A percentile compares a stretch with the other conserved stretches of the same genome.
Conservation (phyloP, 2,888 invertebrate species). For the Acanthococcus lagerstroemiae region DNA sequence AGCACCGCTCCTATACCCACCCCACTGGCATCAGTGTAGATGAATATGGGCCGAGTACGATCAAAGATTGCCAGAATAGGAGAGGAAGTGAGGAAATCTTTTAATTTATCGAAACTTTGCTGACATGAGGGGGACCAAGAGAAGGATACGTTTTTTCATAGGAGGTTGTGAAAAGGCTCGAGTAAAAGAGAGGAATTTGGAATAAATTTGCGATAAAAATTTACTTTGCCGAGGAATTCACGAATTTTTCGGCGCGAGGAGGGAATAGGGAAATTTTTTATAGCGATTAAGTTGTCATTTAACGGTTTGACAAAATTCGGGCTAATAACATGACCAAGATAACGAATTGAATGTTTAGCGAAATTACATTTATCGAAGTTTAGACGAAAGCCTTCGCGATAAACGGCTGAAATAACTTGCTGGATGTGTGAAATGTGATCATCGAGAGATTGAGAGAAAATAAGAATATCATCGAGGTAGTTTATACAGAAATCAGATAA, state of each 20-base stretch:
- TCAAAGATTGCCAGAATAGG: slow-evolving; percentile 34
- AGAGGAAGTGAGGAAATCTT: slow-evolving; percentile 24
- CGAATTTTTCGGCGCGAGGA: slow-evolving; percentile 12
- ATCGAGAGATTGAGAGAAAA: slow-evolving; percentile 35
- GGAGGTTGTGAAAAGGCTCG: slow-evolving; percentile 20
- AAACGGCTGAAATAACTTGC: slow-evolving; percentile 34
- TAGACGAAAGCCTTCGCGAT: slow-evolving; percentile 11
- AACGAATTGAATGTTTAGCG: slow-evolving; percentile 2
- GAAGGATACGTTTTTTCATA: slow-evolving; percentile 32
- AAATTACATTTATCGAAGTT: slow-evolving; percentile 20
- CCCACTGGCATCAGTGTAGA: slow-evolving; percentile 35
- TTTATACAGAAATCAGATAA: no score
- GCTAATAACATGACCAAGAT: slow-evolving; percentile 16
- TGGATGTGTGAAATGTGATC: slow-evolving; percentile 35
- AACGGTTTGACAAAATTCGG: slow-evolving; percentile 19
- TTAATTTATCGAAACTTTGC: slow-evolving; percentile 25
- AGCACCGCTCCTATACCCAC: slow-evolving; percentile 36
- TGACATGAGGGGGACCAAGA: slow-evolving; percentile 34
- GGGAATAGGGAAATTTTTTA: slow-evolving; percentile 14
- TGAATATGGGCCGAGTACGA: slow-evolving; percentile 33
- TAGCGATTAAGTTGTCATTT: slow-evolving; percentile 16
- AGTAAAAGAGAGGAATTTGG: slow-evolving; percentile 8
- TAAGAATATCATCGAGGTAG: no score
- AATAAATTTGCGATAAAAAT: slow-evolving; percentile 27
- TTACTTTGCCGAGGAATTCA: slow-evolving; percentile 27